Conservation (phyloP, 2,888 invertebrate species). For the Aricia artaxerxes region DNA sequence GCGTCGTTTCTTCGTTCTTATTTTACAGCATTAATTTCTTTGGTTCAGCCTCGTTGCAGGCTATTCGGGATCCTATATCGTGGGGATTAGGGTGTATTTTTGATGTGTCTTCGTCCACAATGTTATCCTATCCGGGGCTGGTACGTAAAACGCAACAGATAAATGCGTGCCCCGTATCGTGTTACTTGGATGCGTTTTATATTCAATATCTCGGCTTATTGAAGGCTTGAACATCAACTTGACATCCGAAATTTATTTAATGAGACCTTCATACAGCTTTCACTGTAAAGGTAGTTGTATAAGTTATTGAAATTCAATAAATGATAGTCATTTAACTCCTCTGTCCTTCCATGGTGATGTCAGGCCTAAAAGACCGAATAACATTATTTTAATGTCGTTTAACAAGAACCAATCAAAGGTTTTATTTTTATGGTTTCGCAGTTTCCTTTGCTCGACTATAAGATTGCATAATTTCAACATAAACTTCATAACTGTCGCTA, state of each 20-base stretch:
- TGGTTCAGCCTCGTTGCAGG: slow-evolving; percentile 41
- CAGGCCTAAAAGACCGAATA: not conserved
- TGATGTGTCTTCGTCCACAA: slow-evolving; percentile 39
- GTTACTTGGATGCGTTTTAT: slow-evolving; percentile 59
- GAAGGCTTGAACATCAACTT: slow-evolving; percentile 21
- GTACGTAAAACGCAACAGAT: slow-evolving; percentile 72
- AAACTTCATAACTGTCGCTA: not conserved
- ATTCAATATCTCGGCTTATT: slow-evolving; percentile 44
- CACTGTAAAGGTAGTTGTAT: slow-evolving; percentile 4
- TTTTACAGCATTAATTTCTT: slow-evolving; percentile 59
- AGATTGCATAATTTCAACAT: not conserved
- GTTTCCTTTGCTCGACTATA: not conserved
- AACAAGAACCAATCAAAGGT: not conserved
- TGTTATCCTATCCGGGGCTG: slow-evolving; percentile 70
- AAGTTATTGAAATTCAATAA: slow-evolving; percentile 23
- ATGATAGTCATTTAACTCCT: not conserved
- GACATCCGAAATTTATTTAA: slow-evolving; percentile 20
- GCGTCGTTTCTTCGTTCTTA: slow-evolving; percentile 61
- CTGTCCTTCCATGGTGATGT: not conserved
- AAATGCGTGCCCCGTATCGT: slow-evolving; percentile 70
- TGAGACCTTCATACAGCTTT: not conserved
- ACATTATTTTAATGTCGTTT: not conserved
- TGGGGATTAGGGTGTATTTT: slow-evolving; percentile 45
- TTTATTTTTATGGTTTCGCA: not conserved
- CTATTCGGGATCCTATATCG: slow-evolving; percentile 48